Evolutionary conservation across 2,113 vertebrate species (phyloP).

Genomic region (Lichenostomus cassidix): DNA sequence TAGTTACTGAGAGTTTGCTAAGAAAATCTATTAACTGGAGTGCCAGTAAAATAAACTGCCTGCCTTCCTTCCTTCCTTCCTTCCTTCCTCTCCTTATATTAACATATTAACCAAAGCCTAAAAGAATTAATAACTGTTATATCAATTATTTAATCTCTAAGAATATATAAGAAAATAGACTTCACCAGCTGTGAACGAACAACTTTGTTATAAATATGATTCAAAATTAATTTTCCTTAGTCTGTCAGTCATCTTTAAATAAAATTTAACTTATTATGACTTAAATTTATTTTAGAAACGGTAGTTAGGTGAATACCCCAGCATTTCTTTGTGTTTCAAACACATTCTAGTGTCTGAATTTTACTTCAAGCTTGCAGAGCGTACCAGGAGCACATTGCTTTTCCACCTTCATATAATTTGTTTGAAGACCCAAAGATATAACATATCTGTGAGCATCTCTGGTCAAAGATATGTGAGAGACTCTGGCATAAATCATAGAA

Average conservation of each 20-base stretch:
- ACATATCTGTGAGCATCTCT: background rate
- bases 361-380: accelerated
- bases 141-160: background rate
- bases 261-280: background rate
- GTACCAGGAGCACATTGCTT: background rate
- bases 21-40: background rate
- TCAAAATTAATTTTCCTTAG: background rate
- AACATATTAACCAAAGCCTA: background rate
- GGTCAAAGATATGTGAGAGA: background rate
- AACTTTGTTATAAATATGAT: background rate
- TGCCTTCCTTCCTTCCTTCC: no score
- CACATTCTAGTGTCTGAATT: background rate
- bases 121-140: background rate
- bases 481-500: background rate
- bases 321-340: background rate
- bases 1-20: background rate
- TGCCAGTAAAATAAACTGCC: background rate
- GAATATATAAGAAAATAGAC: background rate
- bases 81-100: background rate
- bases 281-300: background rate
- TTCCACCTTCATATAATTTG: background rate
- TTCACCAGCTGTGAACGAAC: background rate
- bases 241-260: background rate
- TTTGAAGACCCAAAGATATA: background rate
- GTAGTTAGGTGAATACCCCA: background rate